Evolutionary conservation across 2,797 vertebrate genomes (phyloP).

Genomic region (Chelon labrosus): DNA sequence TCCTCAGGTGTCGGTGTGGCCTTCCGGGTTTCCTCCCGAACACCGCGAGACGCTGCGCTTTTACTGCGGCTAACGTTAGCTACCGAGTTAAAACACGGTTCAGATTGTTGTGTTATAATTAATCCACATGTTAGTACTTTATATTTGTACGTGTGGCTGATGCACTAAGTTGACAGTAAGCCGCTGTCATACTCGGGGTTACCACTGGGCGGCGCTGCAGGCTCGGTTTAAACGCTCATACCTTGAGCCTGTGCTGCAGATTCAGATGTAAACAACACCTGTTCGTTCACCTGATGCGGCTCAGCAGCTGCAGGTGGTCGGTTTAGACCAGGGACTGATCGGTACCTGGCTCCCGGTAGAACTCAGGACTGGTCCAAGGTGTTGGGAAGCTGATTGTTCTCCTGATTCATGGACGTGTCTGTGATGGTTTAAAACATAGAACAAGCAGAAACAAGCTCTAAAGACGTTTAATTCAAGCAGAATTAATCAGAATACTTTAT

Average conservation of each 20-base stretch:
- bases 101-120: too few species aligned
- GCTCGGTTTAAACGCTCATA: neutral
- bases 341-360: too few species aligned
- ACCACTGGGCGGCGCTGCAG: constrained; percentile 64
- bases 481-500: too few species aligned
- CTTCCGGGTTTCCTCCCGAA: constrained; percentile 60
- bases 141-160: constrained; percentile 6
- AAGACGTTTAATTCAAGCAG: too few species aligned
- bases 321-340: too few species aligned
- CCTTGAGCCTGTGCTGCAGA: neutral
- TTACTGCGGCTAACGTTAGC: constrained; percentile 34
- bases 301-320: too few species aligned
- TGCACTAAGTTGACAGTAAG: constrained; percentile 55
- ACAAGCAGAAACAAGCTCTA: too few species aligned
- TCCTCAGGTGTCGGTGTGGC: constrained; percentile 50
- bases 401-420: too few species aligned
- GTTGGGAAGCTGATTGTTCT: too few species aligned
- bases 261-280: constrained; percentile 14
- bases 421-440: too few species aligned
- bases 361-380: too few species aligned
- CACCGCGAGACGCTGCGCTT: constrained; percentile 12
- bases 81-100: neutral
- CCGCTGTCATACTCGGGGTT: constrained; percentile 38
- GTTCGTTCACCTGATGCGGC: neutral
- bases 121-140: too few species aligned